Conservation (phyloP, 2,888 invertebrate species). For the Mylabris sibirica region DNA sequence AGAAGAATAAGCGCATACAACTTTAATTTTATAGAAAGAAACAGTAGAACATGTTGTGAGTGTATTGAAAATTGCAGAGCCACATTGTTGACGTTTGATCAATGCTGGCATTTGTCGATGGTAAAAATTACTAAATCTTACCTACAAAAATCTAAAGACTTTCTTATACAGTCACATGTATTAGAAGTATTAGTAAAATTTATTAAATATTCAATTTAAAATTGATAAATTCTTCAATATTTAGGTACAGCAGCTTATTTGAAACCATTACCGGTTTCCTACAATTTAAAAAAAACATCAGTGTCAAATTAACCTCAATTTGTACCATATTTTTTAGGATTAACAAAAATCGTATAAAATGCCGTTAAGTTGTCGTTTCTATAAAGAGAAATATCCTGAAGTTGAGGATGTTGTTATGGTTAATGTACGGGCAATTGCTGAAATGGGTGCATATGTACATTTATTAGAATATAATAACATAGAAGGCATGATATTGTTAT, state of each 20-base stretch:
- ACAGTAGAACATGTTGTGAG: background rate
- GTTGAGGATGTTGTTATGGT: conserved; percentile 99
- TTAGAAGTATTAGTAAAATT: background rate
- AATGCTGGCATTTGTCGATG: background rate
- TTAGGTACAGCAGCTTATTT: background rate
- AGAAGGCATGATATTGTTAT: conserved; percentile 98
- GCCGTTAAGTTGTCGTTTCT: conserved; percentile 96
- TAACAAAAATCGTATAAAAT: conserved; percentile 63
- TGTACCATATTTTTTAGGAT: conserved; percentile 28
- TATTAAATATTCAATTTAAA: background rate
- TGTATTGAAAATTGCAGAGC: background rate
- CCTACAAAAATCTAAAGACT: background rate
- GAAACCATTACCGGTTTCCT: background rate
- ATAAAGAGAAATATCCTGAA: conserved; percentile 96
- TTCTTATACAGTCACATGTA: conserved; percentile 20
- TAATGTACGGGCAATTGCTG: conserved; percentile 96
- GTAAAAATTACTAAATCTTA: conserved; percentile 8
- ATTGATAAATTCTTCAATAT: background rate
- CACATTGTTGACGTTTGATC: background rate
- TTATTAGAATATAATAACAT: conserved; percentile 98
- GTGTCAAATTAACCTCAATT: background rate
- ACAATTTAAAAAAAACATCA: background rate
- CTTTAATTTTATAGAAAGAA: background rate
- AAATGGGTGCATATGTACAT: conserved; percentile 99
- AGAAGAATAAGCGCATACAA: background rate